These are phyloP conservation scores for Drosophila emarginata DNA, from an alignment of 2,888 invertebrate genomes.

Conservation along the genomic window DNA sequence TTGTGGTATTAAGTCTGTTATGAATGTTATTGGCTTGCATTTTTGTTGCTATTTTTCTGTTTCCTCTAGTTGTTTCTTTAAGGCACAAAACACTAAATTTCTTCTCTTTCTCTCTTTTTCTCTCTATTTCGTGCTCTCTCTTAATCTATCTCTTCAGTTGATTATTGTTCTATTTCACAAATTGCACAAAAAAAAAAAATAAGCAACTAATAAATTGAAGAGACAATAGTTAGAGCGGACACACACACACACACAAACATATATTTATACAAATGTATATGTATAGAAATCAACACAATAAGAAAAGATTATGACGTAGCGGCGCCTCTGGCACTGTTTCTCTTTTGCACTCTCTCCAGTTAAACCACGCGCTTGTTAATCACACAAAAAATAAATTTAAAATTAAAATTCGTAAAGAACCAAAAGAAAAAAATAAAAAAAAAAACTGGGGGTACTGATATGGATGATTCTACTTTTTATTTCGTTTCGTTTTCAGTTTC, in stretches of 20 bases:
- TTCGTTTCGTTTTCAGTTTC: constrained; percentile 20
- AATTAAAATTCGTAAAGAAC: not conserved
- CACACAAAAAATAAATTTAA: constrained; percentile 24
- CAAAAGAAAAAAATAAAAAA: constrained; percentile 11
- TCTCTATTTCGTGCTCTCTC: constrained; percentile 2
- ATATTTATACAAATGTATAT: too few species aligned
- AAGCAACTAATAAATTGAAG: not conserved
- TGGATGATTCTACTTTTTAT: constrained; percentile 59
- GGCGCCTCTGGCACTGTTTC: constrained; percentile 13
- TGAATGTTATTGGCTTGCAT: constrained; percentile 17
- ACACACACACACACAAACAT: not conserved
- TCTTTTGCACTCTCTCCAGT: constrained; percentile 22
- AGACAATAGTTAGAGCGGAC: not conserved
- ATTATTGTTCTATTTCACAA: not conserved
- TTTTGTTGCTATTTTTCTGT: constrained; percentile 16
- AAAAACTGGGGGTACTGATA: constrained; percentile 55
- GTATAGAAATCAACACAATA: not conserved
- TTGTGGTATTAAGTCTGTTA: constrained; percentile 17
- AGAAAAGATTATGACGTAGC: constrained; percentile 24
- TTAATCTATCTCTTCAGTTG: constrained; percentile 8
- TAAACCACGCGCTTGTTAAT: constrained; percentile 40
- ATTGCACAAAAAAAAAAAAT: constrained; percentile 9
- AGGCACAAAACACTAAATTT: constrained; percentile 2
- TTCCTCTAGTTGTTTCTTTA: not conserved
- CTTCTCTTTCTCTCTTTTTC: not conserved